Evolutionary conservation across 2,113 vertebrate species (phyloP).

Genomic region (Oreotrochilus melanogaster): DNA sequence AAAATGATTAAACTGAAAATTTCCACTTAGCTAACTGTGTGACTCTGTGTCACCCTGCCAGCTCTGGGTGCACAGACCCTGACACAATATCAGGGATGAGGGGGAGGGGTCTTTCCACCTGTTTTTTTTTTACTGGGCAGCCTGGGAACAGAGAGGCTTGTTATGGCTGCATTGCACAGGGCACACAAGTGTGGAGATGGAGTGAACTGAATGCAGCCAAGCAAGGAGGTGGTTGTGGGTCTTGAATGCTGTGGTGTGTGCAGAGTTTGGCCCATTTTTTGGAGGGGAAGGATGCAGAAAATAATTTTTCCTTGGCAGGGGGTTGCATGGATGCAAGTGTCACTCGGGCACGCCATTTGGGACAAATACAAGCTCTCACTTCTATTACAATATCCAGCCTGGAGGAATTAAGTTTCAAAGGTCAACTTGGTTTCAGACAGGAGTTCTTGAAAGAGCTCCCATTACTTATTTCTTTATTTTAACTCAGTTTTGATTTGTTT

Average conservation of each 20-base stretch:
- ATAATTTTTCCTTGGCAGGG: neutral
- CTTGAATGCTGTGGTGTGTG: rapidly evolving
- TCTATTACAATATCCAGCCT: neutral
- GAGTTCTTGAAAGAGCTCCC: neutral
- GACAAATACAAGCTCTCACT: neutral
- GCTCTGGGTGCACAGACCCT: neutral
- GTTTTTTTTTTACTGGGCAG: neutral
- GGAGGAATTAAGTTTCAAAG: neutral
- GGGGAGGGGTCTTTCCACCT: neutral
- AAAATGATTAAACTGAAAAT: conserved; percentile 9
- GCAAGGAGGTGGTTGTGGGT: neutral
- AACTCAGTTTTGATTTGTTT: neutral
- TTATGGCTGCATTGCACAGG: rapidly evolving
- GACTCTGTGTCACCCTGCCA: neutral
- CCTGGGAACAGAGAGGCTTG: neutral
- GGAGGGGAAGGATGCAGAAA: neutral
- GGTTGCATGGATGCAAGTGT: neutral
- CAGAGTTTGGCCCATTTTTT: neutral
- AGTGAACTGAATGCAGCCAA: rapidly evolving
- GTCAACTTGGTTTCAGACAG: neutral
- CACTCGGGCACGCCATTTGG: rapidly evolving
- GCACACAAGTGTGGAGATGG: rapidly evolving
- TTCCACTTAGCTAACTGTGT: neutral
- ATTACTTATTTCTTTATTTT: neutral
- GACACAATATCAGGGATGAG: rapidly evolving